Percentiles rank a stretch among this genome's conserved stretches.
Conservation (phyloP, 1,140 invertebrate species). For the Maniola jurtina region DNA sequence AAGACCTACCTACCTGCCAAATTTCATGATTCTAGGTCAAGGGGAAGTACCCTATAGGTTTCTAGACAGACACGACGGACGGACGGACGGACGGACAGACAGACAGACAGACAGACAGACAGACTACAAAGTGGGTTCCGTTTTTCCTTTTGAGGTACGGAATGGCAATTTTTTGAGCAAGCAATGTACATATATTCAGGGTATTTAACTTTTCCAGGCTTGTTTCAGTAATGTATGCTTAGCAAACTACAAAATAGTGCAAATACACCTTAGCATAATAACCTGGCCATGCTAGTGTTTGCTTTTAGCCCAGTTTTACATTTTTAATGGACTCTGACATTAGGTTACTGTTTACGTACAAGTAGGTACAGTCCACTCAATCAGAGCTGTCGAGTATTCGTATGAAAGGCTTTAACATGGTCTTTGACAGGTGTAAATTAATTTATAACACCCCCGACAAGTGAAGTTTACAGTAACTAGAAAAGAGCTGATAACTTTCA, state of each 20-base stretch:
- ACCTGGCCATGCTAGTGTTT: conserved; percentile 16
- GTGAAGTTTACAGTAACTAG: too few relatives aligned
- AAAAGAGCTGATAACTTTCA: too few relatives aligned
- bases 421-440: background rate
- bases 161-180: conserved; percentile 10
- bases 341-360: background rate
- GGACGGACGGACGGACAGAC: too few relatives aligned
- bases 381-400: background rate
- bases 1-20: too few relatives aligned
- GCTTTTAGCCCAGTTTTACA: conserved; percentile 6
- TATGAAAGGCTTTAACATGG: background rate
- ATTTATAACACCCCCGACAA: too few relatives aligned
- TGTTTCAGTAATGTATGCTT: conserved; percentile 24
- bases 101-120: too few relatives aligned
- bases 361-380: background rate
- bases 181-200: conserved; percentile 10
- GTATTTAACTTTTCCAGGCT: conserved; percentile 20
- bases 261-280: conserved; percentile 26
- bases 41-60: too few relatives aligned
- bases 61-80: too few relatives aligned
- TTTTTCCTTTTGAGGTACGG: too few relatives aligned
- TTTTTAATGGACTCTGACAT: conserved; percentile 1
- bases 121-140: too few relatives aligned
- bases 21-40: too few relatives aligned
- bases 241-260: conserved; percentile 24